Evolutionary conservation across 2,888 invertebrate species (phyloP).

Genomic region (Patella caerulea): DNA sequence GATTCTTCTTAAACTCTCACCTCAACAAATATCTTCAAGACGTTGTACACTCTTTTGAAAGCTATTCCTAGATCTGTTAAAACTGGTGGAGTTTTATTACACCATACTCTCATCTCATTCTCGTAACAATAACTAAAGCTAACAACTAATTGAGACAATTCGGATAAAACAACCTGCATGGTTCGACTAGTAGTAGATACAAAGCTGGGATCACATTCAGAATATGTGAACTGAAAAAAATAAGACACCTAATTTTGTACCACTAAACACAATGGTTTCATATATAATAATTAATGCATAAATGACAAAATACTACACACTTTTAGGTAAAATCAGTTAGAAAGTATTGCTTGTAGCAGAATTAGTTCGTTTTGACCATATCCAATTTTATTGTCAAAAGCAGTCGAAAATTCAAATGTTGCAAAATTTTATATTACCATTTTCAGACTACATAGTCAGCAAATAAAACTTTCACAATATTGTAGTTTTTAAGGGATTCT

Average conservation of each 20-base stretch:
- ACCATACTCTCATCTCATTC: constrained; percentile 65
- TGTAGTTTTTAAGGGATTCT: no score
- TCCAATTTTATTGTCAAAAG: no score
- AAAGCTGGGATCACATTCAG: not conserved
- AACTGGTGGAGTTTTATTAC: constrained; percentile 57
- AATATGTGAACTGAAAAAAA: constrained; percentile 13
- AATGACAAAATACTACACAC: no score
- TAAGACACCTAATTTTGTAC: not conserved
- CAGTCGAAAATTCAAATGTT: no score
- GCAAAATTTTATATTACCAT: no score
- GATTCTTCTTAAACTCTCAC: constrained; percentile 30
- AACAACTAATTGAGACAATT: constrained; percentile 60
- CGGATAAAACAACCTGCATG: constrained; percentile 57
- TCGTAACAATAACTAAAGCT: constrained; percentile 66
- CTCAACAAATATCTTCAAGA: constrained; percentile 56
- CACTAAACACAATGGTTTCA: not conserved
- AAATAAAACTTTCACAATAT: no score
- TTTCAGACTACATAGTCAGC: no score
- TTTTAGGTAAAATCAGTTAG: no score
- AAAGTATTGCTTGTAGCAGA: no score
- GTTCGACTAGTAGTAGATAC: constrained; percentile 43
- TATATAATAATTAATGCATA: no score
- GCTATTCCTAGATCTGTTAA: constrained; percentile 59
- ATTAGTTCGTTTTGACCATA: no score
- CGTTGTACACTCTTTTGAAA: constrained; percentile 58